Evolutionary conservation across 2,888 invertebrate species (phyloP), one percentile per base, ranked within the genome.

Genomic region (Drosophila cognata): DNA sequence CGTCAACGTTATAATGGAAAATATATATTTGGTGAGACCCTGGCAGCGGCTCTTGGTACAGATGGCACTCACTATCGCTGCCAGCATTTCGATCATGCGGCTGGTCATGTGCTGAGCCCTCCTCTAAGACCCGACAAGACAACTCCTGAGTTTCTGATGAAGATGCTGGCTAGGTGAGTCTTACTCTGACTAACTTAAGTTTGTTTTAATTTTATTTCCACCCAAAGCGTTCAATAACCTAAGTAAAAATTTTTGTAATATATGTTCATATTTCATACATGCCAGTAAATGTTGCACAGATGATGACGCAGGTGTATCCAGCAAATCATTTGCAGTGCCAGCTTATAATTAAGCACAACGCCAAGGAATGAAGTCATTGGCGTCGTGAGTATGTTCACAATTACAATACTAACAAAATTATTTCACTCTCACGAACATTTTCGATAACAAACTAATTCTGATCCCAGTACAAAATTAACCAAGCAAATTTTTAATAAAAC

Each of bases 91-190:
- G 95, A 95, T 35, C 98, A 99, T 94, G 98, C 99, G 63, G 99
- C 99, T 0, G 98, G 96, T 63, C 98, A 99, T 94, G 95, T 99
- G 74, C 94, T 99, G 93, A 97, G 98, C 71, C 99, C 99, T 21
- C 99, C 99, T 10, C 95, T 99, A 79, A 95, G 99, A 77, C 95
- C 97, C 67, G 99, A 99, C 94, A 95, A 96, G 61, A 94, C 95
- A 84, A 99, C 99, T n/a, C 98, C 98, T 5, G 95, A 94, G 74
- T 96, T 95, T 90, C 95, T 99, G 92, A 96, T 98, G 95, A 96
- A 97, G 90, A 95, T 96, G 48, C 94, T 99, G 79, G 97, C 97
- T 78, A 96, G 96, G 98, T 98, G 94, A 96, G 96, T 95, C 0
- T 4, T 11, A 35, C 28, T 55, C 16, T 11, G 38, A 56, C 72